These are phyloP conservation scores for Drosophila kuntzei DNA, from an alignment of 2,888 invertebrate genomes.

Conservation along the genomic window DNA sequence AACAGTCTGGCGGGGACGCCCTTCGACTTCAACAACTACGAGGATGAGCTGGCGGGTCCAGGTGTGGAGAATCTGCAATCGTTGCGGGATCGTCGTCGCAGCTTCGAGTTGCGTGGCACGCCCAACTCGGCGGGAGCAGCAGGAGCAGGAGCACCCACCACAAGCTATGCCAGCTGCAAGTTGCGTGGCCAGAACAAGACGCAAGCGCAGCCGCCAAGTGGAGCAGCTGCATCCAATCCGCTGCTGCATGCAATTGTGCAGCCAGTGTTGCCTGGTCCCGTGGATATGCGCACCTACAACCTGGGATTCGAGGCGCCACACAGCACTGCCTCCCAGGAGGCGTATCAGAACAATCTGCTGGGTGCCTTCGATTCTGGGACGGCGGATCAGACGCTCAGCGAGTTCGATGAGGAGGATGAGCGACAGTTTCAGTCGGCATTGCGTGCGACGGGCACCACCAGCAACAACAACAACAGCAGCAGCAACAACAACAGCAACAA, in stretches of 20 bases:
- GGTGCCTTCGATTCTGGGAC: constrained; percentile 89
- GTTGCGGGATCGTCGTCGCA: constrained; percentile 92
- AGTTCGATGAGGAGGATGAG: constrained; percentile 92
- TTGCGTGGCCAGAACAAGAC: constrained; percentile 66
- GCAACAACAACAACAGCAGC: constrained; percentile 19
- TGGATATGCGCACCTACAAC: constrained; percentile 95
- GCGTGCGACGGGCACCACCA: constrained; percentile 87
- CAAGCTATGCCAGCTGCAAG: constrained; percentile 78
- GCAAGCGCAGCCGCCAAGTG: constrained; percentile 40
- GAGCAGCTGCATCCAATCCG: constrained; percentile 70
- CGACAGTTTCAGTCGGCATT: constrained; percentile 90
- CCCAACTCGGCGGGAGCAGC: constrained; percentile 41
- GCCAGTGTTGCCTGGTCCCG: constrained; percentile 93
- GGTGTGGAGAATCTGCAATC: constrained; percentile 92
- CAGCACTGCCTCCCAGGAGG: constrained; percentile 86
- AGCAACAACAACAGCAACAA: constrained; percentile 27
- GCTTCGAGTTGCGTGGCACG: constrained; percentile 88
- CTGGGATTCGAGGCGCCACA: constrained; percentile 86
- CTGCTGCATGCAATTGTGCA: constrained; percentile 88
- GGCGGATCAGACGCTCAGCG: constrained; percentile 89
- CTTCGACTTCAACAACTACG: constrained; percentile 93
- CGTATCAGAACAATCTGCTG: constrained; percentile 88
- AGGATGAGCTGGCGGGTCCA: constrained; percentile 92
- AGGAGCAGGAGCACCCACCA: constrained; percentile 31
- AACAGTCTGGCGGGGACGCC: constrained; percentile 91